Percentiles rank a stretch among this genome's conserved stretches.
These are phyloP conservation scores for Gallinago paraguaiae DNA, from an alignment of 2,113 vertebrate genomes.

Conservation along the genomic window DNA sequence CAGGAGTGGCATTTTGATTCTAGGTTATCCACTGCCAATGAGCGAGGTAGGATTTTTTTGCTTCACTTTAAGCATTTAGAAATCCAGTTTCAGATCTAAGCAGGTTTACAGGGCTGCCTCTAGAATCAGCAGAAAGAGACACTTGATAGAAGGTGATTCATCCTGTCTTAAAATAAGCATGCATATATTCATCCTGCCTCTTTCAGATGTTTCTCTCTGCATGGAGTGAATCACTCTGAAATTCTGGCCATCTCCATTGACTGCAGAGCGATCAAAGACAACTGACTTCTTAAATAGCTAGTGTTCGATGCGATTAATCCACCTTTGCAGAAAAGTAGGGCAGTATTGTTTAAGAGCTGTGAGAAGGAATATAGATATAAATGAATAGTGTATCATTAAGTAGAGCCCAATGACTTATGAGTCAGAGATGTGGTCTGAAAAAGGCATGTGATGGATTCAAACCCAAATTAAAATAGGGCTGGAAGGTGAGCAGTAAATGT, in stretches of 20 bases:
- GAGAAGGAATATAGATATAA: not conserved
- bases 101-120: not conserved
- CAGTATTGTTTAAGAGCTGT: not conserved
- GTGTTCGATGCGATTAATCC: not conserved
- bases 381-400: not conserved
- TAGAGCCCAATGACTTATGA: not conserved
- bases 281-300: not conserved
- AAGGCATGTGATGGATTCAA: not conserved
- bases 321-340: not conserved
- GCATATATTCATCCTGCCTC: not conserved
- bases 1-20: not conserved
- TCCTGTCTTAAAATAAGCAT: not conserved
- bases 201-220: not conserved
- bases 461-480: not conserved
- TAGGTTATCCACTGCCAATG: not conserved
- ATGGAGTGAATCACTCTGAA: not conserved
- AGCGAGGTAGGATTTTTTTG: not conserved
- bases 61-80: not conserved
- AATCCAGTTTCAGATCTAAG: not conserved
- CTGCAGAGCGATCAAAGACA: not conserved
- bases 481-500: not conserved
- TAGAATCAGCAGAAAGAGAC: not conserved
- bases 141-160: slow-evolving; percentile 22
- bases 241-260: slow-evolving; percentile 5
- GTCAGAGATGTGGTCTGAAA: not conserved